Evolutionary conservation across 2,888 invertebrate genomes (phyloP), one percentile per base, ranked within the genome.

Genomic region (Chymomyza fuscimana): DNA sequence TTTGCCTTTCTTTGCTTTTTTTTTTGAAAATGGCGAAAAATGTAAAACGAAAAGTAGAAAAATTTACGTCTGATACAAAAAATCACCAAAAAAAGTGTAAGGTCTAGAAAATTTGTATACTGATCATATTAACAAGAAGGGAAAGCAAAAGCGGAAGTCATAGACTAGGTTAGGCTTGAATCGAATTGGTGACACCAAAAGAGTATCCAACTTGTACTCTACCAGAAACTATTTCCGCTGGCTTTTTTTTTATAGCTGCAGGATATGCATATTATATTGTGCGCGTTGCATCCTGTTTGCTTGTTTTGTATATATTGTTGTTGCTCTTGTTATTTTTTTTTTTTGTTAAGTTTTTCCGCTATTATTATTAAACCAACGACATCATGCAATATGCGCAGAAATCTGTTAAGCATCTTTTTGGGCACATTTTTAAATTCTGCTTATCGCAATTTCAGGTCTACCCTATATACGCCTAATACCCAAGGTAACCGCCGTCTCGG

Each of bases 401-500:
- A 82, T 84, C 74, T 80, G 82, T 82, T 82, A 76, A 79, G 79
- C 82, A 80, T 81, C 75, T 73, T 62, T 16, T 15, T n/a, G 63
- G 71, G 60, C 9, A 36, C 54, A 60, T 29, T n/a, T 15, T 36
- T n/a, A 12, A 46, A 12, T 46, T 12, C 1, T 7, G 12, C 12
- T 46, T 4, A 12, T 12, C 12, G 40, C 12, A 46, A 46, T 46
- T 80, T 19, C 82, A 96, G 96, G 96, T 86, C 93, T 95, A 85
- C 96, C 96, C 4, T 96, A 95, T 90, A 96, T 96, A 80, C 94
- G 96, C 60, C 93, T 95, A 73, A 95, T 96, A 91, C 95, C 95
- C 40, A 96, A 96, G 92, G 95, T 96, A 81, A 96, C 96, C 32
- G 96, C 96, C 5, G 96, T 96, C 12, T 96, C 96, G 9, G 96